phyloP scores from a whole-genome alignment of 2,888 invertebrate species.

The Hirtodrosophila alboralis region DNA sequence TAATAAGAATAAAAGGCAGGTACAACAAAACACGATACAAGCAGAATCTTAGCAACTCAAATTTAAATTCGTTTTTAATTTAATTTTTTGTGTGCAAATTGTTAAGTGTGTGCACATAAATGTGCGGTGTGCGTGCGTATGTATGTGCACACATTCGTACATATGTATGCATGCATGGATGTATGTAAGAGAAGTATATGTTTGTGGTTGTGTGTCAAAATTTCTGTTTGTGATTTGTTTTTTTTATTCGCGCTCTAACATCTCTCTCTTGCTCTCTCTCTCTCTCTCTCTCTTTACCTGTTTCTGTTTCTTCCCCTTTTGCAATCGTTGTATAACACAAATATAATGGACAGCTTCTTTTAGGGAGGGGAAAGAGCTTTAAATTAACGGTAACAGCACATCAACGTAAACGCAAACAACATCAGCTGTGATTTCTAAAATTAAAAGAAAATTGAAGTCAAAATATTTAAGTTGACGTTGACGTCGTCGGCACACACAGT shows the following conservation, averaged over 20 bases:
- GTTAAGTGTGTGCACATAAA: slow-evolving; percentile 13
- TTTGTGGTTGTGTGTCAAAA: slow-evolving; percentile 23
- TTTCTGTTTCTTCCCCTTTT: slow-evolving; percentile 22
- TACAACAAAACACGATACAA: slow-evolving; percentile 41
- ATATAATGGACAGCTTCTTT: slow-evolving; percentile 45
- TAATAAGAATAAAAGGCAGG: slow-evolving; percentile 37
- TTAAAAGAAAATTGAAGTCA: background rate
- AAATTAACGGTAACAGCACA: slow-evolving; percentile 15
- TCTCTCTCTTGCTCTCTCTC: slow-evolving; percentile 18
- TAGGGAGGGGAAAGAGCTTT: slow-evolving; percentile 54
- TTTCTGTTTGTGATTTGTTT: slow-evolving; percentile 23
- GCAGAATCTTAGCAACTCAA: slow-evolving; percentile 46
- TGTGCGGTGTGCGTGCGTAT: slow-evolving; percentile 30
- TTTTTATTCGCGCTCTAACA: slow-evolving; percentile 26
- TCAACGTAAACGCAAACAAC: slow-evolving; percentile 22
- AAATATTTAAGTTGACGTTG: background rate
- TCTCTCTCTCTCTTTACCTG: slow-evolving; percentile 7
- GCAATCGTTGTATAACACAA: slow-evolving; percentile 69
- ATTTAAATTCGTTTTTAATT: slow-evolving; percentile 66
- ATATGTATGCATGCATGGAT: slow-evolving; percentile 6
- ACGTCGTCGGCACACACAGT: too few species aligned
- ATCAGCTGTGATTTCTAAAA: slow-evolving; percentile 38
- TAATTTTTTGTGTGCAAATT: slow-evolving; percentile 52
- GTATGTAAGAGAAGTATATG: background rate
- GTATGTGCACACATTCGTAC: background rate